Percentiles rank a stretch among this genome's conserved stretches.
Conservation (phyloP, 2,797 vertebrate genomes). For the Myotis daubentonii region DNA sequence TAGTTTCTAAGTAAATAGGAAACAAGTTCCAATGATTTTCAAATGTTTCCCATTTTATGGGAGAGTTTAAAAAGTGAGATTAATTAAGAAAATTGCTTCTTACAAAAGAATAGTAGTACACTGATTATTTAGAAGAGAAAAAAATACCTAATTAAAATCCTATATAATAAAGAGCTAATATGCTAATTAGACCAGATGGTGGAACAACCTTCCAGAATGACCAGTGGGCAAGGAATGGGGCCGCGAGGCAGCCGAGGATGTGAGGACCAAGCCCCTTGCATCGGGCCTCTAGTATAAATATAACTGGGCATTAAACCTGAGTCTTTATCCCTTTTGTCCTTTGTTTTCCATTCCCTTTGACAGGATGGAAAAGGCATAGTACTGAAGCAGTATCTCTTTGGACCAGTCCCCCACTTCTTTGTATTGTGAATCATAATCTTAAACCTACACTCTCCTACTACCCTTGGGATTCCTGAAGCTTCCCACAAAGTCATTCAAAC, state of each 20-base stretch:
- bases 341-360: not conserved
- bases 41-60: not conserved
- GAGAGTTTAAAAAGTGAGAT: not conserved
- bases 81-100: not conserved
- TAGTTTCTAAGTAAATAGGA: conserved; percentile 37
- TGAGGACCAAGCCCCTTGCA: too few relatives aligned
- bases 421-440: not conserved
- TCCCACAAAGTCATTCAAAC: not conserved
- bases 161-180: too few relatives aligned
- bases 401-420: not conserved
- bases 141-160: not conserved
- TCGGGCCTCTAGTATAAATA: not conserved
- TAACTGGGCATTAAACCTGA: not conserved
- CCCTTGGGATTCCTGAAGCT: not conserved
- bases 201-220: too few relatives aligned
- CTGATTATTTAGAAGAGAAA: not conserved
- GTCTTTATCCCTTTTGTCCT: not conserved
- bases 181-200: too few relatives aligned
- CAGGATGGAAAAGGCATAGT: not conserved
- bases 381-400: not conserved
- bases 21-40: conserved; percentile 24
- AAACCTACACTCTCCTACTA: not conserved
- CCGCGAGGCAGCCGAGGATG: too few relatives aligned
- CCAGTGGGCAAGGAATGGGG: too few relatives aligned
- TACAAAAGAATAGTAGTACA: not conserved